Evolutionary conservation across 2,113 vertebrate species (phyloP), one percentile per base, ranked within the genome.

Genomic region (Ornithorhynchus anatinus): DNA sequence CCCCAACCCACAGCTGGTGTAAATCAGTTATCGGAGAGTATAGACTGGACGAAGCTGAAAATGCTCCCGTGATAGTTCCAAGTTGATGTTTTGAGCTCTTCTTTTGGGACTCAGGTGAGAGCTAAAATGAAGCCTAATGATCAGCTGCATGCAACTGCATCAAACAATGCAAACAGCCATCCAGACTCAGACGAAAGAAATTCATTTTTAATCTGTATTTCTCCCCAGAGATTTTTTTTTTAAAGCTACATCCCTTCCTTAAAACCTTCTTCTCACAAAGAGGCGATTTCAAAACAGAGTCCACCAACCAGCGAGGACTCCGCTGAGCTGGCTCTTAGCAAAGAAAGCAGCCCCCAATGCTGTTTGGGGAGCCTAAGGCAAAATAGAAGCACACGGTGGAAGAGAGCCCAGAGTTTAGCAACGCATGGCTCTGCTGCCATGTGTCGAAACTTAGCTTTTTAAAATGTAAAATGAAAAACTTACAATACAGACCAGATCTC

Each of bases 381-480:
- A 76, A 75, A 62, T 40, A 33, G 43, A 6, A 47, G 29, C 5
- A n/a, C 20, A 12, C 5, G n/a, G 47, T n/a, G 1, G 11, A 0
- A 0, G 4, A 2, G 31, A 50, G 33, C 50, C 77, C 47, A 35
- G 32, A 76, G 71, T 45, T n/a, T 1, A n/a, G 23, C 12, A 29
- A 68, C 65, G 59, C 48, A 36, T 50, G 64, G 47, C 70, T 77
- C 42, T 7, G 16, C 17, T 56, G 61, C 61, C 70, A 38, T 19
- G 22, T 15, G 25, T 43, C 67, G 57, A 56, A 69, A 15, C 56
- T 81, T 35, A 1, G 51, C 47, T 35, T 69, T 87, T 81, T 75
- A 69, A 77, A 69, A 82, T 77, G 72, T 72, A 79, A 77, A 81
- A 83, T 74, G 71, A 69, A 75, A 84, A 81, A 42, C 13, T 20